Base-by-base conservation (phyloP, 2,888 invertebrate genomes). In the Meteorus colon region DNA sequence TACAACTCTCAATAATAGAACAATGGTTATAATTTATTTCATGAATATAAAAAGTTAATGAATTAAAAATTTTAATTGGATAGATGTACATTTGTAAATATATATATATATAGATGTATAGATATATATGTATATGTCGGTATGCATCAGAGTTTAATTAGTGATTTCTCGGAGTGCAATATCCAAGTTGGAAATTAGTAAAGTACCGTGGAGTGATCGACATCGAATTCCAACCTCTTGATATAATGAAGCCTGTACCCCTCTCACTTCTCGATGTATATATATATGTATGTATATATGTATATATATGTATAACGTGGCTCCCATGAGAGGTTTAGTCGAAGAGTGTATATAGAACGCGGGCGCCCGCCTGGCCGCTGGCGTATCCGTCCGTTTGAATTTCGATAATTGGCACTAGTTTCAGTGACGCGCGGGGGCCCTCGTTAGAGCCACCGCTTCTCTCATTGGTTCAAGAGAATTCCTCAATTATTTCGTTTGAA, bases 401-500 rank as follows among this genome's bases (percentile, higher is more conserved):
- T 86, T 86, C 86, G 84, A 89, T 89, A 89, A 89, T 89, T 89
- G 88, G 87, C 86, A 84, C 83, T 84, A 86, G 85, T 85, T 85
- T 84, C 84, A 82, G 80, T 81, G 78, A 62, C 74, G 72, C 68
- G 59, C 72, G 78, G 78, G 83, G 84, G 84, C 81, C 81, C 87
- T 88, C 87, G 88, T 89, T 88, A 88, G 87, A 59, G 59, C 29
- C 24, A 45, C n/a, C 31, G 19, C 45, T 69, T 34, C 60, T 75
- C 77, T 10, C 73, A 14, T 76, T 81, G 80, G 79, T 82, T 85
- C 81, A 84, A 86, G 86, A 86, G 86, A 87, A 87, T 86, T 86
- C 86, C 86, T 87, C 85, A 87, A 89, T 89, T 88, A 89, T 88
- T 88, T 88, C 87, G 88, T 89, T 89, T 89, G 87, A 89, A 87